Evolutionary conservation across 2,113 vertebrate species (phyloP).

Genomic region (Mastomys natalensis): DNA sequence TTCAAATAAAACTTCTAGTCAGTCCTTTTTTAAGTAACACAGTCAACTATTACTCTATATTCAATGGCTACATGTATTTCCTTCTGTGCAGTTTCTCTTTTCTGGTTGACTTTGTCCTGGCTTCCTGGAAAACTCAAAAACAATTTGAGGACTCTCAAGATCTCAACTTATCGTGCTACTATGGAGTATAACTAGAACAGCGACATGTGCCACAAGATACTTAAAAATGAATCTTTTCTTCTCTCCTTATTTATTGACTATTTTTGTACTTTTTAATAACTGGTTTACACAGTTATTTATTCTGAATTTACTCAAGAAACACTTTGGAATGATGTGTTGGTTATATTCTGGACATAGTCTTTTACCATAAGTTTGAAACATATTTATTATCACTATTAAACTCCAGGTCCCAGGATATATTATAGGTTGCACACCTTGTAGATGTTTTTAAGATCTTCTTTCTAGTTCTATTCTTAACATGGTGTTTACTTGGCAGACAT

Average conservation of each 20-base stretch:
- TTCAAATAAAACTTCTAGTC: conserved; percentile 53
- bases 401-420: not conserved
- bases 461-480: not conserved
- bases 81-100: not conserved
- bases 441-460: not conserved
- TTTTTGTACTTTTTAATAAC: not conserved
- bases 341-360: not conserved
- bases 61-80: not conserved
- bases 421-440: not conserved
- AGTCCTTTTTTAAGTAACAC: conserved; percentile 8
- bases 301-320: not conserved
- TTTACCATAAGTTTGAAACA: not conserved
- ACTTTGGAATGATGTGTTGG: not conserved
- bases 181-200: not conserved
- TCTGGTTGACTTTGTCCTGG: not conserved
- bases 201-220: not conserved
- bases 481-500: not conserved
- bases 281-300: not conserved
- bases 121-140: conserved; percentile 5
- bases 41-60: not conserved
- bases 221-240: not conserved
- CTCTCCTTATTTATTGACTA: not conserved
- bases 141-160: not conserved
- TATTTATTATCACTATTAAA: not conserved
- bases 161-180: not conserved